These are phyloP conservation scores for Litoditis marina DNA, from an alignment of 2,888 invertebrate genomes.

Conservation along the genomic window DNA sequence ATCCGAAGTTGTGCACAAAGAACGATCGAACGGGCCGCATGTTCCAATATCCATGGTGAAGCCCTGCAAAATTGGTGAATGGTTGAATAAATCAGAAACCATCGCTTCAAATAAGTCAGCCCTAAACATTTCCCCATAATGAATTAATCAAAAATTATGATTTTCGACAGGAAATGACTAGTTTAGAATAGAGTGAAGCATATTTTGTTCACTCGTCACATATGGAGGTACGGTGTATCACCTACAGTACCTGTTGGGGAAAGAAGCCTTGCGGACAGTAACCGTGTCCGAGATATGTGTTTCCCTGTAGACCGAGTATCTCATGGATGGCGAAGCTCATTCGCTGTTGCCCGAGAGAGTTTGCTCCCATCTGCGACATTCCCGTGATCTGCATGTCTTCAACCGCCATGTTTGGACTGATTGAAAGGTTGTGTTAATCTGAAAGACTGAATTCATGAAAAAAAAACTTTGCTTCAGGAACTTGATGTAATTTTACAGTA, in stretches of 20 bases:
- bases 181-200: too few relatives aligned
- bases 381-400: conserved; percentile 40
- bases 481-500: too few relatives aligned
- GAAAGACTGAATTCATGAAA: not conserved
- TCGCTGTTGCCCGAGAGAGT: conserved; percentile 23
- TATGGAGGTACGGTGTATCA: too few relatives aligned
- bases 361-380: conserved; percentile 24
- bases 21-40: conserved; percentile 15
- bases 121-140: too few relatives aligned
- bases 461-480: too few relatives aligned
- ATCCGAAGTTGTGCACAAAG: conserved; percentile 8
- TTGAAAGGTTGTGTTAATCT: conserved; percentile 2
- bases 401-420: conserved; percentile 40
- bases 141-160: too few relatives aligned
- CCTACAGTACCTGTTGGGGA: conserved; percentile 26
- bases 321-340: conserved; percentile 59
- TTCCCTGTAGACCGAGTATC: conserved; percentile 47
- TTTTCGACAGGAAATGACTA: too few relatives aligned
- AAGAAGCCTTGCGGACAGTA: conserved; percentile 47
- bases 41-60: conserved; percentile 17
- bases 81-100: not conserved
- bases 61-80: conserved; percentile 2
- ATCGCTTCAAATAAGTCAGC: too few relatives aligned
- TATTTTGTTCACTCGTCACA: too few relatives aligned
- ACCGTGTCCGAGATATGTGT: conserved; percentile 32